phyloP scores from a whole-genome alignment of 2,113 vertebrate genomes.

The Tragelaphus strepsiceros region DNA sequence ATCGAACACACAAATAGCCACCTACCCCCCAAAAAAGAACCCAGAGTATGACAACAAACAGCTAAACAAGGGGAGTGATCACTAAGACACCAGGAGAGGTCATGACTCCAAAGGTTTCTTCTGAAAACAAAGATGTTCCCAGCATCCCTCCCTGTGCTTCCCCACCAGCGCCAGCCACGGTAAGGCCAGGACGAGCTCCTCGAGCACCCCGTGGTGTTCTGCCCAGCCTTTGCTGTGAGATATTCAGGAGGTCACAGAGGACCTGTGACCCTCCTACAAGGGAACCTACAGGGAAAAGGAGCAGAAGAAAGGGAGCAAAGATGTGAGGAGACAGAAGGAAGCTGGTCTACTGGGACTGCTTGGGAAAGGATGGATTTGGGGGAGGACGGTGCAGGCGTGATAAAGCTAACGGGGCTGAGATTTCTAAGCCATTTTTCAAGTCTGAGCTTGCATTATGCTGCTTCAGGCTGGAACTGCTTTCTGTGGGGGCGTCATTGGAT shows the following conservation, averaged over 20 bases:
- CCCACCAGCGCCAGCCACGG: neutral
- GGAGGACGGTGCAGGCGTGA: rapidly evolving
- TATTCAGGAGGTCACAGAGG: neutral
- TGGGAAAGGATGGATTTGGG: neutral
- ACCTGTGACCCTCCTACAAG: rapidly evolving
- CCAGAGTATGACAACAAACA: neutral
- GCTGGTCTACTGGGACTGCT: too few species aligned
- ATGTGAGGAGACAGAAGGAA: neutral
- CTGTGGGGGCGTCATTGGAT: neutral
- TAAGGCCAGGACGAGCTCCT: rapidly evolving
- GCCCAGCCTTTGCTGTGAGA: neutral
- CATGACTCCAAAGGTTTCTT: neutral
- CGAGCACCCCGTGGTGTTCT: rapidly evolving
- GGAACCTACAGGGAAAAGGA: neutral
- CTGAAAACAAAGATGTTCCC: neutral
- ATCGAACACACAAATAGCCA: neutral
- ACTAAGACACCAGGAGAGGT: neutral
- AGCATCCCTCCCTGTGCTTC: rapidly evolving
- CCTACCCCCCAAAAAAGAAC: rapidly evolving
- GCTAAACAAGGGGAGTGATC: neutral
- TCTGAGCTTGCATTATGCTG: neutral
- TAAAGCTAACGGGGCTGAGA: rapidly evolving
- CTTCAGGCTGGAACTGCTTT: neutral
- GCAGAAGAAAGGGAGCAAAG: too few species aligned
- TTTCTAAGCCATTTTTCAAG: rapidly evolving